Base-by-base conservation (phyloP, 2,888 invertebrate genomes). In the Deilephila porcellus region DNA sequence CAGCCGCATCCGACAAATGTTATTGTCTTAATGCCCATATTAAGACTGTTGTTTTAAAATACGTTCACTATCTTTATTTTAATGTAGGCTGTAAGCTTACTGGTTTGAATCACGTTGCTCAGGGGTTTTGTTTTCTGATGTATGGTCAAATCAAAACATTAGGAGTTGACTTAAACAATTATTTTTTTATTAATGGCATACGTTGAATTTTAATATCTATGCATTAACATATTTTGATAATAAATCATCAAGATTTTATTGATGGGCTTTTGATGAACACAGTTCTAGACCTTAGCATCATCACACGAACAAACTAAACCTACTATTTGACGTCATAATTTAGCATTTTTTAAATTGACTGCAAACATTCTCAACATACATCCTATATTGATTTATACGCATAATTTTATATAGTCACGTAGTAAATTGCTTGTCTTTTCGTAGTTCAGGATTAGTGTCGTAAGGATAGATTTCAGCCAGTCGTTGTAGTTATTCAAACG, bases 21-120 rank as follows among this genome's bases (percentile, higher is more conserved):
- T 82, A 88, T 87, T 88, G 88, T 87, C 83, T 85, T 86, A 88
- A 90, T 90, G 89, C 83, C 90, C 90, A 88, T 91, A 89, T 90
- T 86, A 85, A 87, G 89, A 83, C 82, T 78, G 82, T 78, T 77
- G 81, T 81, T 80, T 79, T 82, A 56, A 73, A 56, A 85, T 82
- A 83, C 82, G 78, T 79, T 79, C 80, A 78, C 81, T 80, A 80
- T 78, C 79, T 81, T 78, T 80, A 84, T 80, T 83, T 82, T 84
- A 86, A 83, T 56, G 67, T 64, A 67, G 67, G 67, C 52, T 45
- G 52, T 45, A 17, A 4, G 56, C 37, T 37, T 34, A n/a, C 25
- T 5, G 20, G 25, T 6, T 25, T 52, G 52, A 67, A 52, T 29
- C 67, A 67, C 45, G 25, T 52, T 25, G 45, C 17, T 67, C 37